These are phyloP conservation scores for Taphrorychus bicolor DNA, from an alignment of 2,888 invertebrate genomes.

Conservation along the genomic window DNA sequence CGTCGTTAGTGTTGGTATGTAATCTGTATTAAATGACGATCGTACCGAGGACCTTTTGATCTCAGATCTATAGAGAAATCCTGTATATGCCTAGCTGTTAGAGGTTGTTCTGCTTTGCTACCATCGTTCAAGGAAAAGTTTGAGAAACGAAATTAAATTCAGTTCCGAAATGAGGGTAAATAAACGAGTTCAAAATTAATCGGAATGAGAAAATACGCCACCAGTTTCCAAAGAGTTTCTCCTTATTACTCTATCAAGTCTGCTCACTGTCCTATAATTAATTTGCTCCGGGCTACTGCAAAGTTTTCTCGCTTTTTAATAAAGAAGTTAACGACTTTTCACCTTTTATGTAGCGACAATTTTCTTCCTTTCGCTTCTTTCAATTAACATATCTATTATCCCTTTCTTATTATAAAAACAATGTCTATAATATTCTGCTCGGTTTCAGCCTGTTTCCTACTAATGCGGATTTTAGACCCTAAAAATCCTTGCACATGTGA, in stretches of 20 bases:
- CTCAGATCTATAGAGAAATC: not conserved
- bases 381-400: not conserved
- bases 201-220: not conserved
- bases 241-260: constrained; percentile 2
- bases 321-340: constrained; percentile 2
- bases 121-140: not conserved
- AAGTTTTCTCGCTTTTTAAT: constrained; percentile 1
- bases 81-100: not conserved
- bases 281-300: not conserved
- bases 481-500: not conserved
- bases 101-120: not conserved
- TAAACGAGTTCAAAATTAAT: not conserved
- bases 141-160: not conserved
- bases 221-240: not conserved
- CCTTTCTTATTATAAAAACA: not conserved
- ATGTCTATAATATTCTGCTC: not conserved
- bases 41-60: constrained; percentile 10
- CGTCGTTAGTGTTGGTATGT: constrained; percentile 24
- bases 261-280: not conserved
- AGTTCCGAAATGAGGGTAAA: not conserved
- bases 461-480: not conserved
- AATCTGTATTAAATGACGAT: constrained; percentile 22
- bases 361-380: not conserved
- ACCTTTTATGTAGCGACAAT: not conserved
- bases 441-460: too few species aligned